Conservation (phyloP, 2,888 invertebrate genomes). For the Ophioninae sp. region DNA sequence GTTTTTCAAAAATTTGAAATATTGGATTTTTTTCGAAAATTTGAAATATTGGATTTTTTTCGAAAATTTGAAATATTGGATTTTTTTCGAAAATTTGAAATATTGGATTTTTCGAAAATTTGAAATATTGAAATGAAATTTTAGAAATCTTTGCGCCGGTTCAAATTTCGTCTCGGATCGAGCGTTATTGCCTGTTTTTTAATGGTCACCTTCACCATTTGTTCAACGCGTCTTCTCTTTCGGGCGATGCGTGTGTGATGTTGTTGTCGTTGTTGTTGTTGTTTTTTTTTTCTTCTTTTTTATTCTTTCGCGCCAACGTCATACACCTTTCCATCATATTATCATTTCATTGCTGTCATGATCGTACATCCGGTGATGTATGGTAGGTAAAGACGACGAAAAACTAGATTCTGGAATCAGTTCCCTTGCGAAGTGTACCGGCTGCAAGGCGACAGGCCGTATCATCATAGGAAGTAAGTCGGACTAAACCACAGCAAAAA, state of each 20-base stretch:
- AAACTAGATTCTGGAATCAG: slow-evolving; percentile 80
- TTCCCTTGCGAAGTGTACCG: slow-evolving; percentile 80
- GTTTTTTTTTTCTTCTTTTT: slow-evolving; percentile 65
- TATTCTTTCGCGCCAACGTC: slow-evolving; percentile 57
- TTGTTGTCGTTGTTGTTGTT: slow-evolving; percentile 52
- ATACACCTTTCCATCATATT: slow-evolving; percentile 72
- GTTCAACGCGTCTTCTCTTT: background rate
- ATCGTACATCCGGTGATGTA: slow-evolving; percentile 80
- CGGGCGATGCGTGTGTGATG: background rate
- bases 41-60: too few species aligned
- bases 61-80: too few species aligned
- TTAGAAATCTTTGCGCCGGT: too few species aligned
- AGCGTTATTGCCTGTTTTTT: too few species aligned
- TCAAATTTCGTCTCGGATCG: too few species aligned
- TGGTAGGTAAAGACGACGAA: slow-evolving; percentile 80
- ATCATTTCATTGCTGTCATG: slow-evolving; percentile 79
- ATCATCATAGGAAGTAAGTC: slow-evolving; percentile 80
- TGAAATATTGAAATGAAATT: too few species aligned
- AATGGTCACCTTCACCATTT: background rate
- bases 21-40: too few species aligned
- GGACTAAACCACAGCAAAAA: slow-evolving; percentile 74
- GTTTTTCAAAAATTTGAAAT: too few species aligned
- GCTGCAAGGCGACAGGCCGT: slow-evolving; percentile 80
- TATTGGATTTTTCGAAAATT: too few species aligned
- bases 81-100: too few species aligned